Evolutionary conservation across 30 jellyfish, hydroid and myxozoan species (phyloP), one percentile per base, ranked within the genome.

Genomic region (Turritopsis dohrnii): DNA sequence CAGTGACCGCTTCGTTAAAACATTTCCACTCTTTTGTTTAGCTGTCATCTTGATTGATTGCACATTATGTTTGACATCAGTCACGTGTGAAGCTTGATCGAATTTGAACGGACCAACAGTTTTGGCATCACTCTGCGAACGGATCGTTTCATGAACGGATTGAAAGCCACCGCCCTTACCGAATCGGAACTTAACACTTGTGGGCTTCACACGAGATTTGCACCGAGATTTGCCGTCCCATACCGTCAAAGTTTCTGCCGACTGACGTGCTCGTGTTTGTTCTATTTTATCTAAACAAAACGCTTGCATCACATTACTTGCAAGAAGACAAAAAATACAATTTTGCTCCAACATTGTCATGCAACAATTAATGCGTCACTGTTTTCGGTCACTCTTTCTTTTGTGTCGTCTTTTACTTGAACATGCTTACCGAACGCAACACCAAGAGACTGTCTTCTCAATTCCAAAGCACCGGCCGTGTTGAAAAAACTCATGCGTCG

Each of bases 1-100:
- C 41, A 87, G 75, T n/a, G 89, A 87, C 71, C 76, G 60, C 80
- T 3, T 72, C 53, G 95, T 87, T 23, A 87, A 60, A 18, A 41
- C 21, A 79, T 52, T 52, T 18, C 60, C 79, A 21, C 80, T 31
- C 41, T 79, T 79, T 24, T 75, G 52, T 17, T 84, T 28, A 29
- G 71, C 84, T 23, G 88, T 83, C 19, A 69, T 7, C 17, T n/a
- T 21, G 31, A n/a, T 27, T 69, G 30, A 19, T 21, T 69, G 77
- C 9, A 23, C 77, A 41, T 41, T 5, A 41, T 41, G 5, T 41
- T 41, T 41, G 5, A 41, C 5, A 13, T 41, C 60, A 41, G 60
- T 41, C 60, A 41, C 60, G 60, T 41, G 60, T 41, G 60, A 41
- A 41, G 60, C 60, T 41, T 41, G 60, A 13, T 41, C 60, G 60